These are phyloP conservation scores for Bombyx mori DNA, from an alignment of 1,140 invertebrate genomes.

Conservation along the genomic window DNA sequence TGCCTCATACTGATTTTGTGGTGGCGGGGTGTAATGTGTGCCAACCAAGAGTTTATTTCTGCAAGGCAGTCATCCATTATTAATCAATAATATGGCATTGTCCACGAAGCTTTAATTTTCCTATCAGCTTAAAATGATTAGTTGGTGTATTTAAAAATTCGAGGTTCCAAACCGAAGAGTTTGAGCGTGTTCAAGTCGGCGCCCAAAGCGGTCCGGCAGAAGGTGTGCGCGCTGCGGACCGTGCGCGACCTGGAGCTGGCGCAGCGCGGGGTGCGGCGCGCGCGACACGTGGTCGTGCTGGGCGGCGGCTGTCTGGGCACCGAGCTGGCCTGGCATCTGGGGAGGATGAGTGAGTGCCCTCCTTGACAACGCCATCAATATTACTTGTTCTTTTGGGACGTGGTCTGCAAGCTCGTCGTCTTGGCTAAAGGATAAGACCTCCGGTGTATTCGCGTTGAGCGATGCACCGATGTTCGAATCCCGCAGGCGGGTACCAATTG, in stretches of 20 bases:
- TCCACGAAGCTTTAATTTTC: neutral
- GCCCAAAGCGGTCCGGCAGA: constrained; percentile 37
- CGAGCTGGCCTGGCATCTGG: constrained; percentile 48
- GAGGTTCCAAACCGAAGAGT: constrained; percentile 42
- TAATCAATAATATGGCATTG: neutral
- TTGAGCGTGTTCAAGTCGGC: constrained; percentile 40
- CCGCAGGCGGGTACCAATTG: no score
- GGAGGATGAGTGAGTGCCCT: constrained; percentile 43
- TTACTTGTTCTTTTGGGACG: no score
- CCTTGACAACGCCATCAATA: no score
- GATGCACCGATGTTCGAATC: no score
- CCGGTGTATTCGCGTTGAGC: no score
- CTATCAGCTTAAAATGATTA: neutral
- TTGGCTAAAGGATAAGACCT: no score
- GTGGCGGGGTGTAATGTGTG: no score
- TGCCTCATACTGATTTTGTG: no score
- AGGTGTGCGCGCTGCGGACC: constrained; percentile 32
- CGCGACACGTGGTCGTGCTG: constrained; percentile 43
- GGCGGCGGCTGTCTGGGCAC: constrained; percentile 40
- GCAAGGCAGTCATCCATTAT: neutral
- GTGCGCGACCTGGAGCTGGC: constrained; percentile 50
- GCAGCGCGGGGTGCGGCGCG: constrained; percentile 40
- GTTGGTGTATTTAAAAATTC: neutral
- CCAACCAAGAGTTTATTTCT: neutral
- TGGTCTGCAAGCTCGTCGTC: no score